Evolutionary conservation across 2,113 vertebrate species (phyloP), one percentile per base, ranked within the genome.

Genomic region (Albula goreensis): DNA sequence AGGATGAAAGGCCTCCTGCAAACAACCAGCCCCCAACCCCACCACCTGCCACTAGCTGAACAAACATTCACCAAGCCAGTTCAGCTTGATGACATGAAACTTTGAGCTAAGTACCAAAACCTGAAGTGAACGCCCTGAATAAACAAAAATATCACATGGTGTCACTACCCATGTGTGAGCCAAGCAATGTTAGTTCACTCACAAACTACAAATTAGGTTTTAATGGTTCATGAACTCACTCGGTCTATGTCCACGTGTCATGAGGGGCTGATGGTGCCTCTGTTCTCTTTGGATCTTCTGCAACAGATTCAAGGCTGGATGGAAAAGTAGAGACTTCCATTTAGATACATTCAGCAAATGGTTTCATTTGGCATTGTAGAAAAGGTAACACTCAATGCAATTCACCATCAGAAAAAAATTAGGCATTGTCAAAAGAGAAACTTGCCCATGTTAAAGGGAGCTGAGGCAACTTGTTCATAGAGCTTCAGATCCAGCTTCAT

Each of bases 391-490:
- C 4, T 48, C 84, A 78, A 17, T 17, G 2, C n/a, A 57, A 57
- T 25, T n/a, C 8, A 60, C 22, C n/a, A 22, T 63, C 19, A 70
- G 63, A 22, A n/a, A 5, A 22, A 3, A 13, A 70, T 17, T n/a
- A 31, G 31, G 31, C 63, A 70, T 5, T 70, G 63, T 5, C 15
- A 78, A 78, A 78, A 79, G 5, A 31, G 52, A 11, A 41, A 50
- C 85, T 60, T 66, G 81, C 85, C 85, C 15, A 8, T 50, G 13
- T 66, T 56, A 51, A 81, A 85, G 10, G 56, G 49, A 49, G 78
- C 85, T 7, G 78, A 50, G 0, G 85, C 85, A 17, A 85, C 85
- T n/a, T 85, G 53, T 41, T 81, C 52, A 52, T 85, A 85, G 56
- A 51, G 10, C 6, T 3, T 9, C 50, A 41, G 56, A 50, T 85